Base-by-base conservation (phyloP, 1,140 invertebrate species). In the Aethina tumida region DNA sequence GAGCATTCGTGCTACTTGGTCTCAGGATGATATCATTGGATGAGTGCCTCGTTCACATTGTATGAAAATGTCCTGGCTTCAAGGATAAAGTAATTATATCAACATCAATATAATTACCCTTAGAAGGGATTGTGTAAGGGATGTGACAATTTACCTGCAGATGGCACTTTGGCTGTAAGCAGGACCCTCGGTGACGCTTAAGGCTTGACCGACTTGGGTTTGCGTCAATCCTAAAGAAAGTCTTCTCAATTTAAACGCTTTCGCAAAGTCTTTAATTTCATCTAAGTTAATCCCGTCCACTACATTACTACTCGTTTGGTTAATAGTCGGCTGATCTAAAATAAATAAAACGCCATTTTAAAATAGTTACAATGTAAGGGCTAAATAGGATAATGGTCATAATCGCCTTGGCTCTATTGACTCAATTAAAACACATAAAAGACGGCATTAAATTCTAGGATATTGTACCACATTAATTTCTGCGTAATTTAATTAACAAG, bases 121-220 rank as follows among this genome's bases (percentile, higher is more conserved):
- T n/a, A n/a, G n/a, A n/a, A n/a, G n/a, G n/a, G n/a, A n/a, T n/a
- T n/a, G n/a, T n/a, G n/a, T n/a, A n/a, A n/a, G n/a, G n/a, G n/a
- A n/a, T n/a, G n/a, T n/a, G n/a, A n/a, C n/a, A n/a, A 26, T 29
- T 66, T 71, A 96, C 92, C 92, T 92, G 85, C 93, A 98, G 64
- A 97, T 97, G 41, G 93, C 93, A 67, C 90, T 95, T 73, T 98
- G 94, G 68, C 90, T 95, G 68, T 97, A 97, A 15, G 92, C 92
- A 14, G 93, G 93, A 31, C 94, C 94, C 65, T 97, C 92, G 4
- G 91, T 95, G 26, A 93, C 84, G 49, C 88, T 94, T 1, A 98
- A 68, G 4, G 93, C 90, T 67, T 96, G 88, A 4, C 89, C 88
- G 18, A 93, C 88, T 71, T 97, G 93, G 1, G 93, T 96, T 66